A percentile compares a stretch with the other conserved stretches of the same genome.
phyloP scores from a whole-genome alignment of 2,113 vertebrate genomes.

The Chrysemys picta region DNA sequence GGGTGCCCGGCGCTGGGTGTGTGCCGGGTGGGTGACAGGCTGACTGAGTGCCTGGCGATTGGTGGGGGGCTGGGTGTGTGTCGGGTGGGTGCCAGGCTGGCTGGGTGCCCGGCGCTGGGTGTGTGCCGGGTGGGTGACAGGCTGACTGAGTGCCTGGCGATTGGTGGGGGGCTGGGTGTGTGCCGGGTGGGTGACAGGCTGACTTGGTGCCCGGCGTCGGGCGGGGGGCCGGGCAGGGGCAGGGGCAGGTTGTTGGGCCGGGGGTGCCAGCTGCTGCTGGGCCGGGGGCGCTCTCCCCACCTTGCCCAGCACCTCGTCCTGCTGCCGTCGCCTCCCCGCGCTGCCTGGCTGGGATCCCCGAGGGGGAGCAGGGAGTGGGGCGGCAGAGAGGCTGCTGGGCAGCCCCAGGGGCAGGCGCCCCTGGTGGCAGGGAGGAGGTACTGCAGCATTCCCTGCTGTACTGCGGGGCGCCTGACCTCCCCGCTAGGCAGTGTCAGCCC shows the following conservation, averaged over 20 bases:
- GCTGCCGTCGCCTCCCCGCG: background rate
- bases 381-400: background rate
- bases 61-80: no score
- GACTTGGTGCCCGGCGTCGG: background rate
- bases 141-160: no score
- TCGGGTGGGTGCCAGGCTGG: no score
- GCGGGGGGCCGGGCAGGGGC: background rate
- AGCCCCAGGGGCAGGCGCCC: fast-evolving
- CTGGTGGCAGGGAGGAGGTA: fast-evolving
- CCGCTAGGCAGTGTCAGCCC: no score
- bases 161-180: no score
- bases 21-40: no score
- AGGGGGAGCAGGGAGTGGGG: background rate
- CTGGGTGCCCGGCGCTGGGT: no score
- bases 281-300: fast-evolving
- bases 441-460: background rate
- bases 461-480: no score
- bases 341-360: background rate
- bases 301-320: fast-evolving
- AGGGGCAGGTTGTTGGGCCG: fast-evolving
- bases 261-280: fast-evolving
- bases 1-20: no score
- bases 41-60: no score
- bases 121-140: no score
- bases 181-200: background rate